Percentiles rank a stretch among this genome's conserved stretches.
These are phyloP conservation scores for Bufo gargarizans DNA, from an alignment of 2,113 vertebrate species.

Conservation along the genomic window DNA sequence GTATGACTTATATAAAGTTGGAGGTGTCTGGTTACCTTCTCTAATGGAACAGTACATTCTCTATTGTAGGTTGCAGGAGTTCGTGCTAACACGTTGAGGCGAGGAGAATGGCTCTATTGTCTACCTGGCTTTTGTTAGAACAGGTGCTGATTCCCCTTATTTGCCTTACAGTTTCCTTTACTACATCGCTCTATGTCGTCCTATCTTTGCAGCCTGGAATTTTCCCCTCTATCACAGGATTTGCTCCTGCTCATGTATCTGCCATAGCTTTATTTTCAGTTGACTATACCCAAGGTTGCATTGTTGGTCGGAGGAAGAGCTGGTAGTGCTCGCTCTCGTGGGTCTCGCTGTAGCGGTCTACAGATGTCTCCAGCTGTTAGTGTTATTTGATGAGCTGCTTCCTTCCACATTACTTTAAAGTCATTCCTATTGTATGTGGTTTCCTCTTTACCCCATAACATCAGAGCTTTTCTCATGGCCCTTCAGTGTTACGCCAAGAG, in stretches of 20 bases:
- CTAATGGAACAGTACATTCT: not conserved
- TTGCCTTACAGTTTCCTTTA: not conserved
- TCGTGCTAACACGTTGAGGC: not conserved
- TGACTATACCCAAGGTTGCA: too few species aligned
- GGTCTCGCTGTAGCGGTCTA: not conserved
- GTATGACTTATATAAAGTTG: not conserved
- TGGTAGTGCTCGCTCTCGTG: not conserved
- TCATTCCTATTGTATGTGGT: not conserved
- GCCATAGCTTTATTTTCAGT: too few species aligned
- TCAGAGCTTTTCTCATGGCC: not conserved
- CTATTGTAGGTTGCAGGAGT: not conserved
- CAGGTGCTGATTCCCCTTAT: not conserved
- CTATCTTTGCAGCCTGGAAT: not conserved
- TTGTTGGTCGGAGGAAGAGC: not conserved
- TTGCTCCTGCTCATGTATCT: too few species aligned
- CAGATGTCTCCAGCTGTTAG: not conserved
- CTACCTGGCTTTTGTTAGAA: not conserved
- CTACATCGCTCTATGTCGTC: not conserved
- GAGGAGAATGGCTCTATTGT: slow-evolving; percentile 30
- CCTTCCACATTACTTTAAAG: not conserved
- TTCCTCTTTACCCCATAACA: slow-evolving; percentile 7
- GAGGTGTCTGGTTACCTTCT: not conserved
- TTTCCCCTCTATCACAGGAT: not conserved
- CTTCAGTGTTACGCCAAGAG: not conserved
- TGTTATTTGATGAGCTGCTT: not conserved